Evolutionary conservation across 2,113 vertebrate species (phyloP).

Genomic region (Chaenogobius annularis): DNA sequence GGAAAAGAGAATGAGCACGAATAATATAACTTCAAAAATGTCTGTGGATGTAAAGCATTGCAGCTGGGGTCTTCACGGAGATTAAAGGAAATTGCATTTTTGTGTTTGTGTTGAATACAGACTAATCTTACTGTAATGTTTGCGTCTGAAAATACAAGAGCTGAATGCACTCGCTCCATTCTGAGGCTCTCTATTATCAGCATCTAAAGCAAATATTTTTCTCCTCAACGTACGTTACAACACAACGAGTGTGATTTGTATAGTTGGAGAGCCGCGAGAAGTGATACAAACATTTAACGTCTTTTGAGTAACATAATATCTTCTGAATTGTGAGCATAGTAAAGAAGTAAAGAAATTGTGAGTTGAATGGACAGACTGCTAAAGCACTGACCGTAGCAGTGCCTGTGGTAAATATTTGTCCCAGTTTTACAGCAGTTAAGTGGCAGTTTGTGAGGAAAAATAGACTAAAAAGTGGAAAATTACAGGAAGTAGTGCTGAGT

Average conservation of each 20-base stretch:
- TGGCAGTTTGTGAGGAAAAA: too few relatives aligned
- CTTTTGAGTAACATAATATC: too few relatives aligned
- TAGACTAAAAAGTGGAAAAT: too few relatives aligned
- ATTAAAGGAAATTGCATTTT: constrained; percentile 42
- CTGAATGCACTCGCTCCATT: constrained; percentile 1
- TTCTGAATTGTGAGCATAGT: too few relatives aligned
- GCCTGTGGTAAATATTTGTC: too few relatives aligned
- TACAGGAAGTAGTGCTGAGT: too few relatives aligned
- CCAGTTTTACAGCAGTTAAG: too few relatives aligned
- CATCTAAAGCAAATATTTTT: background rate
- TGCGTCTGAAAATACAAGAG: constrained; percentile 37
- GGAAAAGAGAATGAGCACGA: constrained; percentile 21
- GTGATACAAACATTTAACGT: too few relatives aligned
- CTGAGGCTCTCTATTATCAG: constrained; percentile 20
- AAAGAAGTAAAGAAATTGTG: too few relatives aligned
- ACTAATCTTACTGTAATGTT: constrained; percentile 42
- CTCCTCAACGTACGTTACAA: background rate
- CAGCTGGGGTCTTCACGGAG: constrained; percentile 18
- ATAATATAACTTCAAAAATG: constrained; percentile 6
- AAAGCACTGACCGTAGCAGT: too few relatives aligned
- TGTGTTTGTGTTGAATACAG: constrained; percentile 40
- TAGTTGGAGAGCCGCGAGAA: background rate
- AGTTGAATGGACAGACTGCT: too few relatives aligned
- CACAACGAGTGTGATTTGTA: background rate
- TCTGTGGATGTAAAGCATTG: constrained; percentile 18